These are phyloP conservation scores for Arnoldichthys spilopterus DNA, from an alignment of 2,797 vertebrate genomes.

Conservation along the genomic window DNA sequence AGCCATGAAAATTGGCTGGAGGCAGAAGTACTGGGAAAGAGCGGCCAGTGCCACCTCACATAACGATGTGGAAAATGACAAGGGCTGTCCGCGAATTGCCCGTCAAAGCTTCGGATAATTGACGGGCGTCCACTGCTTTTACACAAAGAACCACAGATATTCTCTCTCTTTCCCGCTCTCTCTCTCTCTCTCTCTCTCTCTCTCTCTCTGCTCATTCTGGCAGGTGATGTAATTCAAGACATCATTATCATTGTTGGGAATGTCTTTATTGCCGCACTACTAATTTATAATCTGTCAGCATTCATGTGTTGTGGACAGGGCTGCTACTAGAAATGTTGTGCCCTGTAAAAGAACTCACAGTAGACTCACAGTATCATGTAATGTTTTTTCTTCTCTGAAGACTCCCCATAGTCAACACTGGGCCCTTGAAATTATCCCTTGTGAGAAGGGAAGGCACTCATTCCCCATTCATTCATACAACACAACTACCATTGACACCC, in stretches of 20 bases:
- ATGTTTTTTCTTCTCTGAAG: too few species aligned
- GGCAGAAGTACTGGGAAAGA: slow-evolving; percentile 13
- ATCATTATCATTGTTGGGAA: background rate
- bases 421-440: too few species aligned
- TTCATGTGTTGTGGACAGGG: background rate
- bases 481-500: too few species aligned
- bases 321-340: too few species aligned
- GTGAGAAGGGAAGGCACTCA: too few species aligned
- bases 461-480: too few species aligned
- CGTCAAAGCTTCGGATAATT: slow-evolving; percentile 35
- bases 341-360: too few species aligned
- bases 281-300: background rate
- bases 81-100: slow-evolving; percentile 15
- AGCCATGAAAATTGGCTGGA: slow-evolving; percentile 24
- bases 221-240: slow-evolving; percentile 19
- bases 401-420: too few species aligned
- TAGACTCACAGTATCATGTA: too few species aligned
- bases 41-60: slow-evolving; percentile 24
- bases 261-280: background rate
- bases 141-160: background rate
- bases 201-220: background rate
- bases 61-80: slow-evolving; percentile 47
- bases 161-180: background rate
- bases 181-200: background rate
- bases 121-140: slow-evolving; percentile 29